phyloP scores from a whole-genome alignment of 2,797 vertebrate genomes.

The Phataginus tetradactyla region DNA sequence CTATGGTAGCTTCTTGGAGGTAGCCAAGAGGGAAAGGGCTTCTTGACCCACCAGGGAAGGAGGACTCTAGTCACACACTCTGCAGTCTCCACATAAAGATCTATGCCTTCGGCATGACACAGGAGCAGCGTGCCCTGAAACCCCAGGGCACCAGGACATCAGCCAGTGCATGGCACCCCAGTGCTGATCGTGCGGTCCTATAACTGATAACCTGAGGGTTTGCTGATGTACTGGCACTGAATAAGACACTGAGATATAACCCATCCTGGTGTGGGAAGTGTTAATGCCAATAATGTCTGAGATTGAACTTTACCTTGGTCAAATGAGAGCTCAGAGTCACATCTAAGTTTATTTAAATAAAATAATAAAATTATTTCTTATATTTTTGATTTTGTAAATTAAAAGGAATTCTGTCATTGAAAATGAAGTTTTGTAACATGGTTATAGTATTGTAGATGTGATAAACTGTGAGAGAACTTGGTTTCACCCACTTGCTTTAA shows the following conservation, averaged over 20 bases:
- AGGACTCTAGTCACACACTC: neutral
- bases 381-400: neutral
- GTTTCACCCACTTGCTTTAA: neutral
- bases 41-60: neutral
- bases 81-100: neutral
- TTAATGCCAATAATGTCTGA: neutral
- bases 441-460: neutral
- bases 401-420: constrained; percentile 19
- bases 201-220: neutral
- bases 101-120: neutral
- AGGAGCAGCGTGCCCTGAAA: neutral
- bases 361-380: neutral
- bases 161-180: neutral
- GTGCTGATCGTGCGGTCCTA: neutral
- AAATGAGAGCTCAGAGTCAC: neutral
- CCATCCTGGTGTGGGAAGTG: neutral
- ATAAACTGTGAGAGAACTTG: neutral
- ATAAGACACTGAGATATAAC: neutral
- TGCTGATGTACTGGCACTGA: neutral
- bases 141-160: neutral
- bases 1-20: neutral
- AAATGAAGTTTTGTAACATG: neutral
- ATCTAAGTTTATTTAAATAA: neutral
- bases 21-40: neutral
- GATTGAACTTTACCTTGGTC: neutral